Base-by-base conservation (phyloP, 2,113 vertebrate genomes). In the Barbus barbus region DNA sequence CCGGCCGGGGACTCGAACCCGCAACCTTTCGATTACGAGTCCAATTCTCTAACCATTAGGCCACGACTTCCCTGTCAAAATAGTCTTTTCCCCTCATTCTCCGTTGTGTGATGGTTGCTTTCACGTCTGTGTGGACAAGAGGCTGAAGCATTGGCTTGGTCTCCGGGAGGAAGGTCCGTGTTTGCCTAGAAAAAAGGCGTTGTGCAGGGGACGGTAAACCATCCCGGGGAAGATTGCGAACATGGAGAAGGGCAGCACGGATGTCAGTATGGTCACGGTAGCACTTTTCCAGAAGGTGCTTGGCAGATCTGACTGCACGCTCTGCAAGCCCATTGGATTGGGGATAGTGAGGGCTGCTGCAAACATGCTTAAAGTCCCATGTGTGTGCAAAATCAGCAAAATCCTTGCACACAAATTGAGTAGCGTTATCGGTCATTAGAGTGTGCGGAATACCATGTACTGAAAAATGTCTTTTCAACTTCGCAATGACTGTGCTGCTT, bases 111-210 rank as follows among this genome's bases (percentile, higher is more conserved):
- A 26, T n/a, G 41, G 71, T 16, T 5, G 7, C 13, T 24, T 60
- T 36, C 14, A 83, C 22, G 1, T 73, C 7, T 11, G 46, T 74
- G 33, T 36, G 33, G 33, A 36, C 33, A 36, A 9, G 6, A 9
- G 16, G 33, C 28, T 36, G 48, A 16, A 73, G 31, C 69, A 60
- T 20, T 2, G 22, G 28, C 56, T 12, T 83, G 48, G 81, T 58
- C n/a, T 60, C 26, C 18, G 81, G 48, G 36, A 74, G n/a, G 4
- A 83, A 56, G 3, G 61, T 33, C 16, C 80, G 22, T 6, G n/a
- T 69, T 28, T 28, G 36, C 31, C 80, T 82, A 38, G 80, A 82
- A 33, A 81, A 26, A 6, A 26, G 44, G 12, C 44, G 31, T 33
- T 33, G 31, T 33, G 31, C 31, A 33, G 31, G 31, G 31, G 31